Conservation (phyloP, 2,113 vertebrate genomes). For the Progne subis region DNA sequence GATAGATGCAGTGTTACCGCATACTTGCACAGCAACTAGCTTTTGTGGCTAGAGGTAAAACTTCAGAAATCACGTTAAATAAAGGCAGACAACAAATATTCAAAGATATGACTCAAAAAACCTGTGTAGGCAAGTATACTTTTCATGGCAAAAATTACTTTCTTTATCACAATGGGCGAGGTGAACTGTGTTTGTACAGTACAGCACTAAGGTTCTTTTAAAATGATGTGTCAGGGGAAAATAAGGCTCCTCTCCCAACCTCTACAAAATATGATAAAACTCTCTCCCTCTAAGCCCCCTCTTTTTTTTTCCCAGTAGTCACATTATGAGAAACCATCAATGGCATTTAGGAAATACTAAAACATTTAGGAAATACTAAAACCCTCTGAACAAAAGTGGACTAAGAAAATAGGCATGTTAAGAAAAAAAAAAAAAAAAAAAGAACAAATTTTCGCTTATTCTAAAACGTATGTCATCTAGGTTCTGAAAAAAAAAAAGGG, state of each 20-base stretch:
- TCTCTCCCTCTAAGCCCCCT: rapidly evolving
- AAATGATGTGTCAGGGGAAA: neutral
- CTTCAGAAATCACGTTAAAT: neutral
- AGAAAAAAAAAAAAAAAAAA: neutral
- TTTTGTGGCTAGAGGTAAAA: neutral
- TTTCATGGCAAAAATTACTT: neutral
- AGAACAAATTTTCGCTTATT: neutral
- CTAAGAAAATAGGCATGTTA: neutral
- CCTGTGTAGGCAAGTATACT: neutral
- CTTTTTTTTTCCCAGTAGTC: neutral
- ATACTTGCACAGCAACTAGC: neutral
- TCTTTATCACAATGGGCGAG: rapidly evolving
- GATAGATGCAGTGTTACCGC: neutral
- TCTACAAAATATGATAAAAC: neutral
- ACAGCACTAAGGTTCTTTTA: neutral
- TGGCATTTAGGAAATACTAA: neutral
- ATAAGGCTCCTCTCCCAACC: neutral
- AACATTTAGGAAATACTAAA: neutral
- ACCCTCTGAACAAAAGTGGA: neutral
- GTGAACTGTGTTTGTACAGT: neutral
- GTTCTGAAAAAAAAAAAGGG: neutral
- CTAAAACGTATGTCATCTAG: neutral
- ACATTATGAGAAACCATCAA: neutral
- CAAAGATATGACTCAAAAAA: neutral
- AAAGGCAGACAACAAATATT: neutral